Evolutionary conservation across 2,888 invertebrate genomes (phyloP), one percentile per base, ranked within the genome.

Genomic region (Zhuqinia jingwanae): DNA sequence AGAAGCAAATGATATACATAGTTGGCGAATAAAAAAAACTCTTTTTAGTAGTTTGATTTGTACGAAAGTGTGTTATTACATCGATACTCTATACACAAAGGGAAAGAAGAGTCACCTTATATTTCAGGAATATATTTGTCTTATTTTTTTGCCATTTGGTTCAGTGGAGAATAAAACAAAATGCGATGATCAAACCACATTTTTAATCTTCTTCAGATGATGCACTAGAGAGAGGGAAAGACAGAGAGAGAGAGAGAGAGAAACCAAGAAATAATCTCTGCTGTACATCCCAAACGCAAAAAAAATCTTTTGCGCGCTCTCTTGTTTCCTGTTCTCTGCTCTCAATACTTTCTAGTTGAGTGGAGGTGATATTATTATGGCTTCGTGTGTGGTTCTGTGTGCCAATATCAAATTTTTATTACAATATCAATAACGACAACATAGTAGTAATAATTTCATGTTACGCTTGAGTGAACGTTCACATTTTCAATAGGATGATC

Each of bases 391-490:
- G 65, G 36, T 65, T 25, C 20, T 65, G 36, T 65, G 36, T 65
- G 30, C 30, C 65, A 65, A 65, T 60, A 60, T 15, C 60, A 15
- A 65, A 17, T n/a, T 65, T 65, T 65, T 65, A 65, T 65, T 65
- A 65, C 65, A 17, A 65, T 42, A 65, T 65, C 65, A 65, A 65
- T 65, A 36, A 65, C 65, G 65, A 10, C 65, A 65, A 65, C 30
- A n/a, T n/a, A n/a, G 42, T 65, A 65, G 65, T 65, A 65, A 65
- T 65, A n/a, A n/a, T 50, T 36, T 36, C 36, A 65, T 15, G 36
- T 65, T 65, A 65, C 65, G 65, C 65, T 22, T 30, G 42, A 10
- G 20, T 65, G 65, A 65, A 42, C 65, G n/a, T 42, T 30, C 36
- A 65, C 36, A 17, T 65, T 65, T 65, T 65, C 65, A 42, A 30